Evolutionary conservation across 2,113 vertebrate species (phyloP), one percentile per base, ranked within the genome.

Genomic region (Cyanocitta stelleri): DNA sequence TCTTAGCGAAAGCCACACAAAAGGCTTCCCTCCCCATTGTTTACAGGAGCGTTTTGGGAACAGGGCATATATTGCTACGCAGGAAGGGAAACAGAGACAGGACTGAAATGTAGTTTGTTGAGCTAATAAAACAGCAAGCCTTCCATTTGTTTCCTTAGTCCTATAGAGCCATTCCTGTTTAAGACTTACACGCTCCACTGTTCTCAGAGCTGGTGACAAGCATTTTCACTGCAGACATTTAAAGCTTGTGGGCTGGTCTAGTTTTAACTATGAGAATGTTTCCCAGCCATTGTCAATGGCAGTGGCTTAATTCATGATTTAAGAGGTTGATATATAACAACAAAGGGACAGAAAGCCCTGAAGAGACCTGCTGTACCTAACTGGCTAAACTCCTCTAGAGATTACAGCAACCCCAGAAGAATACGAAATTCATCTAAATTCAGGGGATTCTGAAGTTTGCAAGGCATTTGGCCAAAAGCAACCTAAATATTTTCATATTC

Each of bases 401-500:
- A 49, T 48, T 44, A 75, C 33, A 71, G 44, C 32, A 80, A 78
- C 17, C 27, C 39, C 29, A 85, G 37, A 49, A 88, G 73, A 88
- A 46, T 51, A 58, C 17, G 19, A 89, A 49, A 71, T 79, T 85
- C 55, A 55, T 68, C 55, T 41, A 16, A 84, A 69, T 81, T 68
- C 90, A 54, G 79, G 73, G n/a, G 23, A 9, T 93, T 88, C 82
- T 92, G 76, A 68, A 71, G 72, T 72, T 81, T 88, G 72, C 79
- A 68, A 75, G 29, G 48, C 37, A 1, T 61, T 94, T 81, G 83
- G 87, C 85, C 8, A 1, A 95, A 86, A 94, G 85, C 79, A 94
- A 82, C 29, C 44, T 77, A 66, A 90, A 90, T 76, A 97, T 90
- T 94, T 96, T 96, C 90, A 80, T 97, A 91, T 73, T 95, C 66